These are phyloP conservation scores for Mamestra configurata DNA, from an alignment of 1,140 invertebrate genomes.

Conservation along the genomic window DNA sequence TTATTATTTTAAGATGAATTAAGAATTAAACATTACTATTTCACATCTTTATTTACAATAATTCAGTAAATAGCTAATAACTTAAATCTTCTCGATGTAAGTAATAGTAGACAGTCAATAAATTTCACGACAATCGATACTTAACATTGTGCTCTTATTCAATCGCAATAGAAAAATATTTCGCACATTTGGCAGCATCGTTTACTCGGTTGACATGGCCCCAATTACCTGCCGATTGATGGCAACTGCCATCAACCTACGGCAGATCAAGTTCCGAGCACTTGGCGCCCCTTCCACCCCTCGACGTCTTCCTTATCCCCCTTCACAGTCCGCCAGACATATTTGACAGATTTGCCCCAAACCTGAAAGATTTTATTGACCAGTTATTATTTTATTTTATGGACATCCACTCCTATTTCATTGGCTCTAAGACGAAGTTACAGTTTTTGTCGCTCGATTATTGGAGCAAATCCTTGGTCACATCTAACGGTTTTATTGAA, in stretches of 20 bases:
- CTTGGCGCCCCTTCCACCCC: conserved; percentile 69
- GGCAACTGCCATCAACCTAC: conserved; percentile 72
- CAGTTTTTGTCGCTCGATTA: conserved; percentile 81
- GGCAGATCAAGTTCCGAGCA: conserved; percentile 82
- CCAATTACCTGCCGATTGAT: conserved; percentile 84
- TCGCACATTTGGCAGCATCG: conserved; percentile 61
- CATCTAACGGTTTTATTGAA: conserved; percentile 82
- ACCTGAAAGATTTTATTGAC: conserved; percentile 82
- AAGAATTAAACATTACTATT: too few relatives aligned
- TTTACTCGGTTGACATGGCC: conserved; percentile 72
- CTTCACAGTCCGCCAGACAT: conserved; percentile 65
- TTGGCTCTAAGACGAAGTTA: conserved; percentile 79
- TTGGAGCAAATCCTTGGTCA: conserved; percentile 79
- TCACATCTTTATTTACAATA: too few relatives aligned
- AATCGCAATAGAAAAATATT: conserved; percentile 48
- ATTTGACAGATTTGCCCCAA: conserved; percentile 83
- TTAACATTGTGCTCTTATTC: background rate
- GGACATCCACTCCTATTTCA: conserved; percentile 85
- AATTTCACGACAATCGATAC: background rate
- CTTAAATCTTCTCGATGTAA: too few relatives aligned
- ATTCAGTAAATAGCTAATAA: too few relatives aligned
- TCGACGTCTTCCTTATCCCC: conserved; percentile 75
- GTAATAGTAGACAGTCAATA: background rate
- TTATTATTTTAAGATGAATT: too few relatives aligned
- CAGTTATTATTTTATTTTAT: conserved; percentile 87